phyloP scores from a whole-genome alignment of 2,797 vertebrate species.

The Cryptoblepharus egeriae region DNA sequence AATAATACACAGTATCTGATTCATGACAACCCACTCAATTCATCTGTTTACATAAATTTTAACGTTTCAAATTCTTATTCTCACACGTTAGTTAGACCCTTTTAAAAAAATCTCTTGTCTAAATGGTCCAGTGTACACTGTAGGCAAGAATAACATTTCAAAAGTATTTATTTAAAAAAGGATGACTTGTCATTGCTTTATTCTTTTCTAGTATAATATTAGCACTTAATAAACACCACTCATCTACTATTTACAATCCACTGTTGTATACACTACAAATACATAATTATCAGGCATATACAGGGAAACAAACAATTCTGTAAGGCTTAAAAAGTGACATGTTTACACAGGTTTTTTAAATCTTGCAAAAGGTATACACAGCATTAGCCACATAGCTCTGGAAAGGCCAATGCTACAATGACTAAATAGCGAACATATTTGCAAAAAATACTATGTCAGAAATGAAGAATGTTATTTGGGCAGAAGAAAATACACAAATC shows the following conservation, averaged over 20 bases:
- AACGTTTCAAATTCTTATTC: neutral
- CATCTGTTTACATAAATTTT: neutral
- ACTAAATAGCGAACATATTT: constrained; percentile 83
- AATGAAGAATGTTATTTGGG: constrained; percentile 75
- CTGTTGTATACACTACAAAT: constrained; percentile 87
- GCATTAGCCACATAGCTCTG: constrained; percentile 83
- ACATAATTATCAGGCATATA: constrained; percentile 83
- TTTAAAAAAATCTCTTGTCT: neutral
- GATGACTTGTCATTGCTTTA: constrained; percentile 75
- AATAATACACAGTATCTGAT: neutral
- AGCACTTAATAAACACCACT: constrained; percentile 74
- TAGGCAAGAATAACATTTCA: neutral
- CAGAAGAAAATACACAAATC: constrained; percentile 74
- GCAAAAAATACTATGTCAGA: constrained; percentile 80
- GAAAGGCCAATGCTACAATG: constrained; percentile 77
- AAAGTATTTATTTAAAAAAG: constrained; percentile 42
- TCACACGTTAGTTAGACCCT: neutral
- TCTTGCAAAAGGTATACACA: constrained; percentile 75
- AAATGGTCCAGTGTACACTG: neutral
- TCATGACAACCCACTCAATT: neutral
- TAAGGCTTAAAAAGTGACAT: constrained; percentile 64
- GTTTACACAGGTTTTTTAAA: constrained; percentile 73
- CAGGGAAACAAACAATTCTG: constrained; percentile 72
- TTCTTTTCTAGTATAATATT: constrained; percentile 79
- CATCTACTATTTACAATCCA: constrained; percentile 79